Conservation (phyloP, 2,888 invertebrate genomes). For the Trissoscelio sp. region DNA sequence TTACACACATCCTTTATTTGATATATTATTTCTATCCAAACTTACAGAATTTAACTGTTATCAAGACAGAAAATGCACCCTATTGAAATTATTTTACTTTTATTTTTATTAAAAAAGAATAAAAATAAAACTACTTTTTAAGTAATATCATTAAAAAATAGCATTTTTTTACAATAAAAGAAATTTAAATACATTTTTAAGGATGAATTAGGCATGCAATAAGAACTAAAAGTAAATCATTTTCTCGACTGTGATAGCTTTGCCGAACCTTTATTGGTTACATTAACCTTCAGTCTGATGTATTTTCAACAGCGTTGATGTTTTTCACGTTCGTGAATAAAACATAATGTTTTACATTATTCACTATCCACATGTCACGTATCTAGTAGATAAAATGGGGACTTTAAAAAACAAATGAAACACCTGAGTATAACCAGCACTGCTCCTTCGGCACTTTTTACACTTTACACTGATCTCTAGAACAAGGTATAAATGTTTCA, state of each 20-base stretch:
- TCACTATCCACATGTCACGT: constrained; percentile 44
- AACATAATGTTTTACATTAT: constrained; percentile 58
- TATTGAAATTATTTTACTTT: too few relatives aligned
- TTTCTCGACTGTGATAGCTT: constrained; percentile 17
- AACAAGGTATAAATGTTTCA: constrained; percentile 42
- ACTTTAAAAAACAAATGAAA: constrained; percentile 62
- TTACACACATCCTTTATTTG: constrained; percentile 26
- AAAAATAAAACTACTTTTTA: too few relatives aligned
- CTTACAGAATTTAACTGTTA: neutral
- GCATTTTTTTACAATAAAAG: too few relatives aligned
- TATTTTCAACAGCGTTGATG: constrained; percentile 44
- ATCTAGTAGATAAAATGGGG: constrained; percentile 47
- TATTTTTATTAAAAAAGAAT: too few relatives aligned
- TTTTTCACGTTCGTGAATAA: constrained; percentile 55
- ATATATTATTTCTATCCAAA: constrained; percentile 29
- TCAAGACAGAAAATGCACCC: neutral
- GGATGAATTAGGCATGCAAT: neutral
- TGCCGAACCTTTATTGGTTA: constrained; percentile 35
- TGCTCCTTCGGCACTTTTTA: constrained; percentile 26
- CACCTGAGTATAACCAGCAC: constrained; percentile 47
- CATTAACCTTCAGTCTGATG: constrained; percentile 18
- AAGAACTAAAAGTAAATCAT: constrained; percentile 14
- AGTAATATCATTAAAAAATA: too few relatives aligned
- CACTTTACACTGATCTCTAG: constrained; percentile 33
- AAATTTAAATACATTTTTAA: too few relatives aligned